Evolutionary conservation across 2,113 vertebrate genomes (phyloP), one percentile per base, ranked within the genome.

Genomic region (Phalacrocorax carbo): DNA sequence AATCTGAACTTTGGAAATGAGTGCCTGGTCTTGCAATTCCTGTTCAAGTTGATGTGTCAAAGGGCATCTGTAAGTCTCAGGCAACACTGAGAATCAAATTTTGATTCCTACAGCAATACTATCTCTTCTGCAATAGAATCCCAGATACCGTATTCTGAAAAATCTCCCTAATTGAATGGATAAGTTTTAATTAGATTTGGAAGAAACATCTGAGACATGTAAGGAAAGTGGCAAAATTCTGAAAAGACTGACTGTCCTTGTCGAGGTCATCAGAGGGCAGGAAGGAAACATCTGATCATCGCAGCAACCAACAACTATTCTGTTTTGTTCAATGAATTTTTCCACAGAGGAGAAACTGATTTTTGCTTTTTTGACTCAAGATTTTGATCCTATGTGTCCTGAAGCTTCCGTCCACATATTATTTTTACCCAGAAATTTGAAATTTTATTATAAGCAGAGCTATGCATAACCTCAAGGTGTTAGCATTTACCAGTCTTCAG

Each of bases 401-500:
- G 68, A 88, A 60, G 5, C 17, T 88, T 62, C 20, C 5, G 29
- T 46, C 11, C 42, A 19, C 1, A 7, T n/a, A 51, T 11, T 62
- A 38, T 79, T 71, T 76, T 15, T 49, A 65, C 5, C 4, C 11
- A 88, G n/a, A 85, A 80, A 88, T 76, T 20, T 79, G 16, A 75
- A 85, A 44, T 54, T 70, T 8, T 82, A 6, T 40, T 48, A 26
- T 25, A 79, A 75, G 8, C 21, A 82, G 23, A 71, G 11, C 16
- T 60, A 32, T 20, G 5, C n/a, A 58, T 40, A 87, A 10, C 6
- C 23, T 66, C 0, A 0, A 21, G 8, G 14, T 68, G 5, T 54
- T 70, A 66, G 4, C 16, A 66, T 49, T 78, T 75, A 36, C 13
- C 26, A 48, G 11, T 32, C 19, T 55, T 62, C 82, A 88, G 38